phyloP scores from a whole-genome alignment of 2,113 vertebrate species.

The Thomomys bottae region DNA sequence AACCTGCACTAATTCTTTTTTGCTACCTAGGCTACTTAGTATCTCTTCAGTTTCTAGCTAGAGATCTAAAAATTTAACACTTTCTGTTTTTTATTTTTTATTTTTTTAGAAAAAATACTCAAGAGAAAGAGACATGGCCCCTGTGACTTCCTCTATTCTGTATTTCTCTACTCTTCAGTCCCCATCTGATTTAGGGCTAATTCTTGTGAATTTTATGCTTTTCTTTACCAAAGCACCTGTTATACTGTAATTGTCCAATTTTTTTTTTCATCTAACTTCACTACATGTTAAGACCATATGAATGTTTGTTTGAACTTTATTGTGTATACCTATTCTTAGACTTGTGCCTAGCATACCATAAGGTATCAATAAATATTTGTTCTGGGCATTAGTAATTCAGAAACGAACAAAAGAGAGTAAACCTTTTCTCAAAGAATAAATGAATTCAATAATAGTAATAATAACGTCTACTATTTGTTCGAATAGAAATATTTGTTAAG shows the following conservation, averaged over 20 bases:
- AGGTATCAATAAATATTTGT: constrained; percentile 11
- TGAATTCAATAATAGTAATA: neutral
- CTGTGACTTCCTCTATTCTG: neutral
- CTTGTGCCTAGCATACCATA: neutral
- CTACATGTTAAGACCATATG: neutral
- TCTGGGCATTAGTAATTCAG: neutral
- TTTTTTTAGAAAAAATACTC: neutral
- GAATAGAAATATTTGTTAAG: constrained; percentile 9
- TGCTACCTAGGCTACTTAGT: neutral
- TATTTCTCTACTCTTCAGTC: neutral
- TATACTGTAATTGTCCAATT: neutral
- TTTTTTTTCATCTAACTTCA: neutral
- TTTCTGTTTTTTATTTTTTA: neutral
- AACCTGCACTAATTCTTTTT: neutral
- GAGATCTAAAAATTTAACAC: constrained; percentile 1
- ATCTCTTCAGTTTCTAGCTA: neutral
- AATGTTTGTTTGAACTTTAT: neutral
- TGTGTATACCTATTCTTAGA: constrained; percentile 38
- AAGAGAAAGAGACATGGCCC: neutral
- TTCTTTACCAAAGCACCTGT: neutral
- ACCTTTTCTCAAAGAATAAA: neutral
- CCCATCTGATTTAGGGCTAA: neutral
- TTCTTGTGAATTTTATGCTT: constrained; percentile 4
- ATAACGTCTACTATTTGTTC: neutral
- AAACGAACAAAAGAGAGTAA: constrained; percentile 21